These are phyloP conservation scores for Odobenus rosmarus DNA, from an alignment of 2,113 vertebrate genomes.

Conservation along the genomic window DNA sequence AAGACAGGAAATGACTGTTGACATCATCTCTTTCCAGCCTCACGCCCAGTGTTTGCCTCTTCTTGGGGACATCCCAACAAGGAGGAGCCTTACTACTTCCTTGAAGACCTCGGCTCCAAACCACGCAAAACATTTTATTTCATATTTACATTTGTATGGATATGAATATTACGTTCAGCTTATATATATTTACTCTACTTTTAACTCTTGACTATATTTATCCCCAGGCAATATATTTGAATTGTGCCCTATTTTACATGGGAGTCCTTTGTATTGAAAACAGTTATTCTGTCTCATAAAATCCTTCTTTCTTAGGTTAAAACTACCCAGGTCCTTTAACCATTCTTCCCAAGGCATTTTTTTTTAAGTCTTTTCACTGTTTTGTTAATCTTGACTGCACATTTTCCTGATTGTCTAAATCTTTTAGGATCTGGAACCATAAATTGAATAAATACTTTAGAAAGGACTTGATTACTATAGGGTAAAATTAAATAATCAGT, in stretches of 20 bases:
- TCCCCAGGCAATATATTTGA: not conserved
- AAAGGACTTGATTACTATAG: not conserved
- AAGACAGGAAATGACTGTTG: not conserved
- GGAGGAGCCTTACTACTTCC: not conserved
- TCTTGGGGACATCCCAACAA: not conserved
- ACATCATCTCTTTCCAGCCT: not conserved
- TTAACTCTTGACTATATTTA: not conserved
- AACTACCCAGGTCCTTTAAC: not conserved
- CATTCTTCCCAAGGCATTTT: not conserved
- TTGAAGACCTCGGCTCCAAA: not conserved
- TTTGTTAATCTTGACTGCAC: not conserved
- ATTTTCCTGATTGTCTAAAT: not conserved
- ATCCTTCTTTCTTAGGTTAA: not conserved
- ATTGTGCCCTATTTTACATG: not conserved
- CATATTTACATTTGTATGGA: not conserved
- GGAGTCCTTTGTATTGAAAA: not conserved
- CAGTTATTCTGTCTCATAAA: not conserved
- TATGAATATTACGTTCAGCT: not conserved
- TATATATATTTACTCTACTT: not conserved
- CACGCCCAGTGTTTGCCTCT: not conserved
- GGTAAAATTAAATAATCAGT: not conserved
- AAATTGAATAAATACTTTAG: constrained; percentile 22
- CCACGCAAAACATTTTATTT: not conserved
- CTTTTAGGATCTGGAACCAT: not conserved
- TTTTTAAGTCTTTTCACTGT: not conserved